phyloP scores from a whole-genome alignment of 2,113 vertebrate genomes.

The Phylloscopus whistleri region DNA sequence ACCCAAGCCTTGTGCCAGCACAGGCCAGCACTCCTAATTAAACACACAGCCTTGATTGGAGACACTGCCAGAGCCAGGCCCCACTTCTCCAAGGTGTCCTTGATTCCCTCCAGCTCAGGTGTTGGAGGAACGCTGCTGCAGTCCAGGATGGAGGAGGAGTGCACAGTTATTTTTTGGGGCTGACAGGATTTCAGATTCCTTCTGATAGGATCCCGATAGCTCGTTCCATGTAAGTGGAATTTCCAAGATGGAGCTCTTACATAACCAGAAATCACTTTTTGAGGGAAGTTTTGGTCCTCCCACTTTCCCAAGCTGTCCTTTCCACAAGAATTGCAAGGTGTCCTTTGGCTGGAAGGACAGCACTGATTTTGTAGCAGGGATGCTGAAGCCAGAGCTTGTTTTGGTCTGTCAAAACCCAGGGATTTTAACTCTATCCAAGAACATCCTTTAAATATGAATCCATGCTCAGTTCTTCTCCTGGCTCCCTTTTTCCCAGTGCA shows the following conservation, averaged over 20 bases:
- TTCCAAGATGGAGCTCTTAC: background rate
- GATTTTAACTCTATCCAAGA: background rate
- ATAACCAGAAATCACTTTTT: background rate
- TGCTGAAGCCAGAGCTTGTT: background rate
- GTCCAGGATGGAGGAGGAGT: background rate
- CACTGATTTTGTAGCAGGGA: background rate
- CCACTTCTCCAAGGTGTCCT: background rate
- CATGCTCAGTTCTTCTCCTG: background rate
- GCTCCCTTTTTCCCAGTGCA: background rate
- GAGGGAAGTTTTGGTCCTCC: background rate
- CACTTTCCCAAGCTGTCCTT: background rate
- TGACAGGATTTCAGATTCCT: background rate
- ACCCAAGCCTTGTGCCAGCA: background rate
- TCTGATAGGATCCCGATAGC: background rate
- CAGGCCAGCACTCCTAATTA: fast-evolving
- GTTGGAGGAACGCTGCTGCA: background rate
- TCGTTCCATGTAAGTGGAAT: fast-evolving
- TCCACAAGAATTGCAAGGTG: background rate
- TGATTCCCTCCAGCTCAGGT: background rate
- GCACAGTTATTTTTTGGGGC: background rate
- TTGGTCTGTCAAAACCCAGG: background rate
- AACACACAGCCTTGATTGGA: background rate
- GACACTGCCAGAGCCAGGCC: background rate
- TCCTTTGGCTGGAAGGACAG: background rate
- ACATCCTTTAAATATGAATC: background rate